Conservation (phyloP, 2,888 invertebrate species). For the Phaonia tiefii region DNA sequence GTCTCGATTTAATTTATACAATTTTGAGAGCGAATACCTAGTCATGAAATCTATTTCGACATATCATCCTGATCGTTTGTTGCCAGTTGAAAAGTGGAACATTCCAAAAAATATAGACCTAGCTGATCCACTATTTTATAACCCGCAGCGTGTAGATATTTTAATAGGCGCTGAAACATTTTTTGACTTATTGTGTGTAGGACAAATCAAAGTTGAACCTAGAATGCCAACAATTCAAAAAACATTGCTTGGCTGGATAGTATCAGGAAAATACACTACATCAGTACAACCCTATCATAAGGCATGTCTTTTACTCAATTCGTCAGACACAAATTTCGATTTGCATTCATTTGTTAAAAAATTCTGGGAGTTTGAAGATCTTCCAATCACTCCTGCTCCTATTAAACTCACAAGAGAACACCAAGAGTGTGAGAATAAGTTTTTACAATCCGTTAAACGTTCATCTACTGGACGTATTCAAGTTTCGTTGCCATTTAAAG, state of each 20-base stretch:
- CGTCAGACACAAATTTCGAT: slow-evolving; percentile 3
- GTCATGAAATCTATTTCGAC: slow-evolving; percentile 20
- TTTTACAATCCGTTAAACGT: slow-evolving; percentile 42
- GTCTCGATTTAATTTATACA: slow-evolving; percentile 11
- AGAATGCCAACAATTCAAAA: slow-evolving; percentile 59
- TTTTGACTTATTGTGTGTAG: slow-evolving; percentile 49
- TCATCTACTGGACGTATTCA: slow-evolving; percentile 39
- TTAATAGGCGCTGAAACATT: slow-evolving; percentile 45
- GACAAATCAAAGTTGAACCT: no score
- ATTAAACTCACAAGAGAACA: slow-evolving; percentile 54
- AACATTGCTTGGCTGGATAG: slow-evolving; percentile 52
- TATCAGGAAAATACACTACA: slow-evolving; percentile 51
- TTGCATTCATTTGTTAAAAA: slow-evolving; percentile 50
- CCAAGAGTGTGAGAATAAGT: slow-evolving; percentile 49
- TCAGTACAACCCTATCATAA: background rate
- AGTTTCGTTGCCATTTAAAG: slow-evolving; percentile 59
- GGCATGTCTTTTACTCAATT: slow-evolving; percentile 1
- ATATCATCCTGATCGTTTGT: slow-evolving; percentile 11
- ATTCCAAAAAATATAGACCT: slow-evolving; percentile 49
- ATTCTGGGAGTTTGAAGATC: slow-evolving; percentile 56
- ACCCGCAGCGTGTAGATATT: slow-evolving; percentile 44
- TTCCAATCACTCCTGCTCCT: slow-evolving; percentile 40
- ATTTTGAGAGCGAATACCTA: slow-evolving; percentile 17
- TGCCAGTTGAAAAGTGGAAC: slow-evolving; percentile 40
- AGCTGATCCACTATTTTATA: slow-evolving; percentile 53